Conservation (phyloP, 2,888 invertebrate species). For the Limenitis camilla region DNA sequence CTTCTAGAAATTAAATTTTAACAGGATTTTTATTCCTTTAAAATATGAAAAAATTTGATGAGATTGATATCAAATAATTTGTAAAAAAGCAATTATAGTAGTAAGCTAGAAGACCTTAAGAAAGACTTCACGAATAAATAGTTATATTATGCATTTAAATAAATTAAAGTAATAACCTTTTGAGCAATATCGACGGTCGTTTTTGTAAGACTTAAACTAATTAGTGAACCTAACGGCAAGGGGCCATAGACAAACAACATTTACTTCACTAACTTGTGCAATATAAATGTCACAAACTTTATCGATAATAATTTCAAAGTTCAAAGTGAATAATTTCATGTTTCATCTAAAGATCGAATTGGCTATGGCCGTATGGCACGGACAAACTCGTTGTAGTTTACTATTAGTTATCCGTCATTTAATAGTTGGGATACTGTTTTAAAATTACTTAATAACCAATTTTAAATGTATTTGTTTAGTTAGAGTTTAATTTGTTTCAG, state of each 20-base stretch:
- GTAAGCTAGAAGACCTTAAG: too few relatives aligned
- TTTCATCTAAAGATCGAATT: constrained; percentile 4
- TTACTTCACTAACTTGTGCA: constrained; percentile 14
- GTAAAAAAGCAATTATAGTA: too few relatives aligned
- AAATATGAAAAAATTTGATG: too few relatives aligned
- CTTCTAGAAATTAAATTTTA: too few relatives aligned
- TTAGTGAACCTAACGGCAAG: constrained; percentile 10
- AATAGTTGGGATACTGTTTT: constrained; percentile 2
- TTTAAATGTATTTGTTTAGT: not conserved
- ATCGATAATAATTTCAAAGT: constrained; percentile 16
- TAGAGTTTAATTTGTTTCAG: not conserved
- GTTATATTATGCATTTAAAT: too few relatives aligned
- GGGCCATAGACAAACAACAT: constrained; percentile 7
- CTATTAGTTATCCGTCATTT: constrained; percentile 4
- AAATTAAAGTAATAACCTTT: too few relatives aligned
- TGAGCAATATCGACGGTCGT: too few relatives aligned
- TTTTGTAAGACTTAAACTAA: constrained; percentile 1
- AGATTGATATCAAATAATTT: too few relatives aligned
- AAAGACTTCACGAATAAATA: too few relatives aligned
- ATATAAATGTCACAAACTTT: constrained; percentile 14
- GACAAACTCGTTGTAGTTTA: constrained; percentile 1
- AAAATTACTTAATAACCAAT: not conserved
- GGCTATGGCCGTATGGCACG: constrained; percentile 1
- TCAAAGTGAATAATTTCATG: constrained; percentile 4
- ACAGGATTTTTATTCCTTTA: too few relatives aligned